phyloP scores from a whole-genome alignment of 1,140 invertebrate genomes.

The Megathymus violae region DNA sequence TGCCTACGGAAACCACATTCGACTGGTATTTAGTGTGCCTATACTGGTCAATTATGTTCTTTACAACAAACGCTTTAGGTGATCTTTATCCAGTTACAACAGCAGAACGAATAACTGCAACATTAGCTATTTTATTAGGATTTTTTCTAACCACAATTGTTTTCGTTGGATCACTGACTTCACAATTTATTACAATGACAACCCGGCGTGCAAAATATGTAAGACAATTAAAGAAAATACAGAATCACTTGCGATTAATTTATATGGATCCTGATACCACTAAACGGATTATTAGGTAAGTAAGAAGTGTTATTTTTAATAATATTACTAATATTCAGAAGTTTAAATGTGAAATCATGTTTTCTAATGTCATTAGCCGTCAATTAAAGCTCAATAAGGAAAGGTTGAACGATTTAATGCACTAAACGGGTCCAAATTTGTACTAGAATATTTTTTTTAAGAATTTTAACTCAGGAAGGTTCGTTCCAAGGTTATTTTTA shows the following conservation, averaged over 20 bases:
- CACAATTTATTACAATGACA: slow-evolving; percentile 75
- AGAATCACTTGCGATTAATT: slow-evolving; percentile 67
- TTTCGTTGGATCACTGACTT: slow-evolving; percentile 75
- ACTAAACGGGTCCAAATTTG: too few relatives aligned
- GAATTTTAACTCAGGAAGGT: too few relatives aligned
- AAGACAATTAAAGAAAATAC: slow-evolving; percentile 68
- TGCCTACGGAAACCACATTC: slow-evolving; percentile 65
- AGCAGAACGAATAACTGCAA: slow-evolving; percentile 64
- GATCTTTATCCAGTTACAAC: slow-evolving; percentile 74
- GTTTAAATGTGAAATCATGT: too few relatives aligned
- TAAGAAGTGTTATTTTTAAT: too few relatives aligned
- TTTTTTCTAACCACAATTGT: slow-evolving; percentile 74
- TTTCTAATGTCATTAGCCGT: too few relatives aligned
- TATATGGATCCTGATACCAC: slow-evolving; percentile 70
- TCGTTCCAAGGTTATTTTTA: too few relatives aligned
- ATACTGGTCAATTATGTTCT: slow-evolving; percentile 74
- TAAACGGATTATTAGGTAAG: slow-evolving; percentile 71
- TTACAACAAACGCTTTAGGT: slow-evolving; percentile 74
- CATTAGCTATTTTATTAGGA: slow-evolving; percentile 66
- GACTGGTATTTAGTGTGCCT: slow-evolving; percentile 76
- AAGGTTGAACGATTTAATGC: too few relatives aligned
- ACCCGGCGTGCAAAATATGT: slow-evolving; percentile 72
- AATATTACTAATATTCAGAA: too few relatives aligned
- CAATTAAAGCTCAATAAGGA: too few relatives aligned
- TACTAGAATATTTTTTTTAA: too few relatives aligned